Evolutionary conservation across 1,140 invertebrate genomes (phyloP).

Genomic region (Psix sp.): DNA sequence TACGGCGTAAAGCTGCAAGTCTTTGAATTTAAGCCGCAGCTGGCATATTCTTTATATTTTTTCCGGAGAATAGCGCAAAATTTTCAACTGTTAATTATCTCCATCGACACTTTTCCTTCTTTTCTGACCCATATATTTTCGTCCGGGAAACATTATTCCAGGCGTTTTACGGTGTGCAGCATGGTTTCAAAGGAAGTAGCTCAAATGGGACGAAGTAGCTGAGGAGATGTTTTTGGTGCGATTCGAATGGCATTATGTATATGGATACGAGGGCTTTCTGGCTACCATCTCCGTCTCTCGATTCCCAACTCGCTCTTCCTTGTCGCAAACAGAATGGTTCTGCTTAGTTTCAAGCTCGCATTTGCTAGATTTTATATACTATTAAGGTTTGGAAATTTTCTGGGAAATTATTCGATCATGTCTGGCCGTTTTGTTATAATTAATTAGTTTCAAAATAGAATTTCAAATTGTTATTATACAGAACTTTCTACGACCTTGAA

Average conservation of each 20-base stretch:
- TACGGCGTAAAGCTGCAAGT: background rate
- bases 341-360: constrained; percentile 49
- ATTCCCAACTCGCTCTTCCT: background rate
- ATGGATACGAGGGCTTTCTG: constrained; percentile 39
- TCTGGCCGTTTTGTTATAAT: constrained; percentile 28
- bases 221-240: constrained; percentile 35
- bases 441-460: constrained; percentile 18
- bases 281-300: background rate
- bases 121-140: constrained; percentile 38
- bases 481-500: no score
- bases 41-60: constrained; percentile 38
- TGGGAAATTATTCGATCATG: constrained; percentile 38
- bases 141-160: constrained; percentile 26
- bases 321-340: constrained; percentile 39
- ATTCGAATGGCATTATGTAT: constrained; percentile 43
- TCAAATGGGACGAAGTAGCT: constrained; percentile 32
- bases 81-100: constrained; percentile 43
- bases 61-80: constrained; percentile 30
- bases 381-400: constrained; percentile 46
- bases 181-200: constrained; percentile 39
- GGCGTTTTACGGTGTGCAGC: constrained; percentile 24
- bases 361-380: constrained; percentile 44
- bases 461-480: no score
- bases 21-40: constrained; percentile 21
- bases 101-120: constrained; percentile 32